A percentile compares a stretch with the other conserved stretches of the same genome.
Conservation (phyloP, 2,888 invertebrate species). For the Torymus texanus region DNA sequence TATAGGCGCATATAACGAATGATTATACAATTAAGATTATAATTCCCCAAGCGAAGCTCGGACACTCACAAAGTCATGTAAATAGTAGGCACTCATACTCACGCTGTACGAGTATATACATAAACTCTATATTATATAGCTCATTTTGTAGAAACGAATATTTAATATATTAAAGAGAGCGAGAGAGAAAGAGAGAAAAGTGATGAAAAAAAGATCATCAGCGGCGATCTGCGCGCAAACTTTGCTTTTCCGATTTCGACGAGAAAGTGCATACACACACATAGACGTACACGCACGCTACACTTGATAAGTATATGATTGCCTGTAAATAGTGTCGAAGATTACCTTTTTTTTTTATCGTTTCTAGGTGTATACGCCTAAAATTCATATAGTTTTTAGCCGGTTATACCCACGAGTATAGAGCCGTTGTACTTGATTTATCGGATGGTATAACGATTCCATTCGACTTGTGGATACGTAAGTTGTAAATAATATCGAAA, state of each 20-base stretch:
- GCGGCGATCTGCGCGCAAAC: background rate
- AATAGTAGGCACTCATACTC: conserved; percentile 57
- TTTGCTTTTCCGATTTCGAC: conserved; percentile 32
- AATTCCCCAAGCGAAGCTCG: conserved; percentile 31
- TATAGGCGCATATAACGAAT: background rate
- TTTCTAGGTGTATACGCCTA: too few species aligned
- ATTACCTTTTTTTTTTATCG: conserved; percentile 1
- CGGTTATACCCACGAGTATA: background rate
- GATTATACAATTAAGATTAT: background rate
- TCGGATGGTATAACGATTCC: too few species aligned
- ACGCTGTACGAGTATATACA: conserved; percentile 7
- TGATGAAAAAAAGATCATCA: background rate
- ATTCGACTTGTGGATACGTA: background rate
- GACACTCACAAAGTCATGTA: conserved; percentile 60
- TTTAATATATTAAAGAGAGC: too few species aligned
- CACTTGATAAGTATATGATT: background rate
- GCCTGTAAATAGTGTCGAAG: conserved; percentile 19
- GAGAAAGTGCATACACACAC: conserved; percentile 3
- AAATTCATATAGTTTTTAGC: too few species aligned
- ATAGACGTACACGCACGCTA: too few species aligned
- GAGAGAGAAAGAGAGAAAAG: too few species aligned
- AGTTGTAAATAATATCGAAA: conserved; percentile 30
- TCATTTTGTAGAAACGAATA: conserved; percentile 12
- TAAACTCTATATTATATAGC: conserved; percentile 26
- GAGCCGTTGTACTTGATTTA: background rate